These are phyloP conservation scores for Zeus faber DNA, from an alignment of 2,113 vertebrate species.

Conservation along the genomic window DNA sequence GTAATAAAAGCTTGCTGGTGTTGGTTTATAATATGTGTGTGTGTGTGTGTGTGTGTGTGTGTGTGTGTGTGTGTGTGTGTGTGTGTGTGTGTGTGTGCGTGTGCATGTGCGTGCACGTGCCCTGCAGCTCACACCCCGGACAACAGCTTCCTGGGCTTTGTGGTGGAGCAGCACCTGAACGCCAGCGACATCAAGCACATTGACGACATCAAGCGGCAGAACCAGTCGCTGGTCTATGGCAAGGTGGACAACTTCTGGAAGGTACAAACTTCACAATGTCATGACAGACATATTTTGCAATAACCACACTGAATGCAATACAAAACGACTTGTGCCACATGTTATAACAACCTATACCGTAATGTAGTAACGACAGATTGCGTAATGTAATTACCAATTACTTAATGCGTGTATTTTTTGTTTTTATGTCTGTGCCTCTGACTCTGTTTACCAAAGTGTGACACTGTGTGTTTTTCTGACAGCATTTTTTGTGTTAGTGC, in stretches of 20 bases:
- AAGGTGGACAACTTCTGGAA: constrained; percentile 99
- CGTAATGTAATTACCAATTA: no score
- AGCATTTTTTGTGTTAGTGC: no score
- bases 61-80: constrained; percentile 9
- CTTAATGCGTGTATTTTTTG: no score
- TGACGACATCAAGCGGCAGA: constrained; percentile 95
- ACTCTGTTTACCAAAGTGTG: no score
- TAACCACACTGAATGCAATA: no score
- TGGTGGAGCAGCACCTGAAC: constrained; percentile 97
- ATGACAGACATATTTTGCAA: background rate
- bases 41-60: background rate
- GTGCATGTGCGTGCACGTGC: background rate
- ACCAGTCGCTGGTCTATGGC: constrained; percentile 96
- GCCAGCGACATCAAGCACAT: constrained; percentile 95
- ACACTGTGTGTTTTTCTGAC: no score
- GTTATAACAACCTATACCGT: no score
- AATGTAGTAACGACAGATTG: no score
- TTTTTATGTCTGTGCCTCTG: no score
- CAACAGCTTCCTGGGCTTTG: constrained; percentile 98
- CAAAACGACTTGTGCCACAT: no score
- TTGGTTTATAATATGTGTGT: no score
- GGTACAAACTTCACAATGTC: no score
- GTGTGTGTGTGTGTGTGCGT: constrained; percentile 22
- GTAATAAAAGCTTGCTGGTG: background rate
- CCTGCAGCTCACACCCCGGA: constrained; percentile 94